Percentiles rank a stretch among this genome's conserved stretches.
Conservation (phyloP, 2,113 vertebrate species). For the Edolisoma coerulescens region DNA sequence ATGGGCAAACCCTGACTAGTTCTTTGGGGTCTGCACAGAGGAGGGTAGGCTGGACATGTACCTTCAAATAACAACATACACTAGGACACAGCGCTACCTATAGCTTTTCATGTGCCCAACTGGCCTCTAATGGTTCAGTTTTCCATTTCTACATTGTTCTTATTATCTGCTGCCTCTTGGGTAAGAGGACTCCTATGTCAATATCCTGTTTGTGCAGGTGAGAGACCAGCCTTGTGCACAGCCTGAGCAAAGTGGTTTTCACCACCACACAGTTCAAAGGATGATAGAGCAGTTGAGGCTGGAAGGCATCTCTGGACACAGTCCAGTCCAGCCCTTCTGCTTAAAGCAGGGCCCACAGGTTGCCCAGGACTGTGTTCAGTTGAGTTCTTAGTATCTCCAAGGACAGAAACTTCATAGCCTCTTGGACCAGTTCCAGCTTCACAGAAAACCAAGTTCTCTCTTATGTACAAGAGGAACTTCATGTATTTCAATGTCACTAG, state of each 20-base stretch:
- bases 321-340: background rate
- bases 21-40: background rate
- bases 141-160: background rate
- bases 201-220: background rate
- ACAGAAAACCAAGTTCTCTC: background rate
- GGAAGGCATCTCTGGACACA: background rate
- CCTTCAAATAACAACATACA: background rate
- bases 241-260: background rate
- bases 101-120: rapidly evolving
- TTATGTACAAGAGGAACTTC: background rate
- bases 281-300: background rate
- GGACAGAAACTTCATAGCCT: background rate
- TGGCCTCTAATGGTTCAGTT: background rate
- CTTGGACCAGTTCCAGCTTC: background rate
- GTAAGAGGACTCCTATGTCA: background rate
- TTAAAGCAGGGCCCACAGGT: background rate
- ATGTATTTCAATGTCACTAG: background rate
- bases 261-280: background rate
- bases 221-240: background rate
- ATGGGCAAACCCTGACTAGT: background rate
- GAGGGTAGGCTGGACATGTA: background rate
- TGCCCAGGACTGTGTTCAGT: background rate
- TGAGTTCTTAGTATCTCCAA: background rate
- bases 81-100: background rate
- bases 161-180: background rate